Conservation (phyloP, 2,888 invertebrate genomes). For the Andrena dorsata region DNA sequence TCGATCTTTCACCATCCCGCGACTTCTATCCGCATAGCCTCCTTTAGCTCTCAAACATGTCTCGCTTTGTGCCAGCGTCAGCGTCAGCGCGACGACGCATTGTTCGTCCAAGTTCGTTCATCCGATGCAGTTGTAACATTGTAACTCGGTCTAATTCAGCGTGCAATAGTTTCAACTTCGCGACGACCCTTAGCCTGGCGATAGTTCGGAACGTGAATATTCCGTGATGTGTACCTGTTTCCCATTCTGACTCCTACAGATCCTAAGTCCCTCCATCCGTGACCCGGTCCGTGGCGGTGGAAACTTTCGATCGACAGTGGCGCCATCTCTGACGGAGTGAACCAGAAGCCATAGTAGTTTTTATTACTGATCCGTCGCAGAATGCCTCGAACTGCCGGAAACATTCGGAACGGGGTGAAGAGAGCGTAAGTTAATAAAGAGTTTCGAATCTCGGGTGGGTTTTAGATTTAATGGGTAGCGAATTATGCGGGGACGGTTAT, state of each 20-base stretch:
- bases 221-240: slow-evolving; percentile 48
- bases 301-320: neutral
- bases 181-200: slow-evolving; percentile 7
- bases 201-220: slow-evolving; percentile 48
- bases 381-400: too few species aligned
- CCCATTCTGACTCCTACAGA: slow-evolving; percentile 36
- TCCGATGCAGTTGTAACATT: slow-evolving; percentile 24
- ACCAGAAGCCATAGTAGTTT: neutral
- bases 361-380: neutral
- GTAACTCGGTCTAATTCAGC: slow-evolving; percentile 11
- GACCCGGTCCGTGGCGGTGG: neutral
- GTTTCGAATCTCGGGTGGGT: neutral
- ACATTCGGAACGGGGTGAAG: too few species aligned
- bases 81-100: slow-evolving; percentile 8
- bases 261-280: slow-evolving; percentile 19
- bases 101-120: slow-evolving; percentile 39
- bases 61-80: slow-evolving; percentile 11
- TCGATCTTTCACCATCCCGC: slow-evolving; percentile 18
- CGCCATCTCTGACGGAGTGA: neutral
- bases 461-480: neutral
- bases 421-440: too few species aligned
- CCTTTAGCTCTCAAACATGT: neutral
- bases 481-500: neutral
- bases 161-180: slow-evolving; percentile 11
- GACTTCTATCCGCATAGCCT: neutral